Evolutionary conservation across 2,888 invertebrate species (phyloP), one percentile per base, ranked within the genome.

Genomic region (Hofmannophila pseudospretella): DNA sequence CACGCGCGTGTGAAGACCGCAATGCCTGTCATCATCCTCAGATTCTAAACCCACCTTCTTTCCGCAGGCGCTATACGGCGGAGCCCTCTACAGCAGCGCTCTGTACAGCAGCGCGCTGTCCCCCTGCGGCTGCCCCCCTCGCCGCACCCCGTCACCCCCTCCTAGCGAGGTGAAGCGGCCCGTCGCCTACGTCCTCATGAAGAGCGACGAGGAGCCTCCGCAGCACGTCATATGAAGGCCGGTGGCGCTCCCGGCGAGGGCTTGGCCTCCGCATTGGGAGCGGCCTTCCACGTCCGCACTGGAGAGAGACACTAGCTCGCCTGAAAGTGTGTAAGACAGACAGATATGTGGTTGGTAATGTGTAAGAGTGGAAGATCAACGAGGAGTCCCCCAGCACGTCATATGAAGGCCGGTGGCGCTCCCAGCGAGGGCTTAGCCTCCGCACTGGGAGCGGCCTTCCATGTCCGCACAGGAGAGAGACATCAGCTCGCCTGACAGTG

Each of bases 371-470:
- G 89, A 90, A 90, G 75, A 89, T 88, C 28, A 88, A 89, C 54
- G 87, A 88, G 54, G 89, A 89, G 47, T 84, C 84, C 0, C 86
- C 87, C 88, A 90, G 41, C 93, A 93, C 70, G 92, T 93, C 76
- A 94, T 94, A 90, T 94, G 93, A 94, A 93, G 92, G 89, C 93
- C 93, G 85, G 92, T 93, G 68, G 91, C 93, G 91, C 93, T 93
- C 86, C 93, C 93, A 63, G 91, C 92, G 67, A 81, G 91, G 59
- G 75, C 74, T n/a, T 76, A 79, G 72, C 74, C 87, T 45, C 58
- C 76, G 52, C 88, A 87, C 47, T 89, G 86, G 84, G 86, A 85
- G 82, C 79, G 72, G 51, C 84, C 86, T 10, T 85, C 85, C 41
- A 84, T 85, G 26, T 82, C 84, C 16, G 60, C 69, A 4, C 67